These are phyloP conservation scores for Hyaena hyaena DNA, from an alignment of 2,113 vertebrate species.

Conservation along the genomic window DNA sequence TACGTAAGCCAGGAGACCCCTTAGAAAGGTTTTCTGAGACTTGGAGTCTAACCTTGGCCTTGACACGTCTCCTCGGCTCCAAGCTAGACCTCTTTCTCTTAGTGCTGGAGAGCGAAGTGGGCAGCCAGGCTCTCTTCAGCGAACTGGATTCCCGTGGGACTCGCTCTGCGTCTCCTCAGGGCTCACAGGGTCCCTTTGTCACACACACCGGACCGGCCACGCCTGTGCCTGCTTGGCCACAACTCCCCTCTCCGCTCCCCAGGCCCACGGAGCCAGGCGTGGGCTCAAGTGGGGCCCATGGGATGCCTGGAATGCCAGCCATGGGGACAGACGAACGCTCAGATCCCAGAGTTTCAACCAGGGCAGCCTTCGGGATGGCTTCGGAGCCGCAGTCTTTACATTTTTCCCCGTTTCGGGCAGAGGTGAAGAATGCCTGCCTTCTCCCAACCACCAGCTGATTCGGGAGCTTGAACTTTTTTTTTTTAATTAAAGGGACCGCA, in stretches of 20 bases:
- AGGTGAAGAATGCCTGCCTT: constrained; percentile 41
- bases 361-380: background rate
- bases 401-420: constrained; percentile 21
- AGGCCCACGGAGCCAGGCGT: background rate
- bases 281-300: constrained; percentile 51
- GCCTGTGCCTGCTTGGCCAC: background rate
- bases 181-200: background rate
- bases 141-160: background rate
- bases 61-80: background rate
- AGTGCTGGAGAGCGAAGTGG: background rate
- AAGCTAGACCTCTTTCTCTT: background rate
- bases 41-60: background rate
- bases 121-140: background rate
- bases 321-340: background rate
- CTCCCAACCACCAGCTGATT: background rate
- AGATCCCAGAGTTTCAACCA: background rate
- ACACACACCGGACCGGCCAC: fast-evolving
- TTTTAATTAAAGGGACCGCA: background rate
- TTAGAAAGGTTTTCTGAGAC: background rate
- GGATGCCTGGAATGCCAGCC: constrained; percentile 71
- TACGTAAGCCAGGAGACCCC: background rate
- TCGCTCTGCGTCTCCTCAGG: background rate
- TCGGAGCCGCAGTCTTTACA: background rate
- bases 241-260: fast-evolving
- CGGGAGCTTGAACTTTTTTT: background rate